phyloP scores from a whole-genome alignment of 2,888 invertebrate species.

The Barypeithes pellucidus region DNA sequence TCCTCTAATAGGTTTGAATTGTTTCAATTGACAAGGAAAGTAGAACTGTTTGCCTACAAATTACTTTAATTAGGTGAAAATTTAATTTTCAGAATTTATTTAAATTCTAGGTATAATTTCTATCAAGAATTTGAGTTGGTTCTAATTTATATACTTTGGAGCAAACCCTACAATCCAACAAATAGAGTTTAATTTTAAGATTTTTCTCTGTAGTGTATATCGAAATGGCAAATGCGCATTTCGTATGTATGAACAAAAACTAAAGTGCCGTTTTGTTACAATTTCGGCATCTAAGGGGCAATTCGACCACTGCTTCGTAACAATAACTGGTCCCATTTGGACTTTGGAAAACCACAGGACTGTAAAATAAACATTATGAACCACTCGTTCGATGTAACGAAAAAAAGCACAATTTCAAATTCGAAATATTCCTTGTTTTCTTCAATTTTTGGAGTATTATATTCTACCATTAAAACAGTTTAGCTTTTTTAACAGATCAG shows the following conservation, averaged over 20 bases:
- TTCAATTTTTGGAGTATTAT: background rate
- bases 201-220: constrained; percentile 41
- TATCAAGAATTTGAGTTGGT: background rate
- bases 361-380: constrained; percentile 52
- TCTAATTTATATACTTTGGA: background rate
- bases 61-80: too few species aligned
- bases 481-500: too few species aligned
- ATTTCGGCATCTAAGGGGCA: constrained; percentile 67
- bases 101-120: too few species aligned
- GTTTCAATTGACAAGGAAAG: too few species aligned
- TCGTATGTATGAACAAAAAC: constrained; percentile 68
- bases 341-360: constrained; percentile 64
- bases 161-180: background rate
- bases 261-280: constrained; percentile 69
- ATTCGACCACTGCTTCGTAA: constrained; percentile 68
- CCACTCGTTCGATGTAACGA: constrained; percentile 34
- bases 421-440: background rate
- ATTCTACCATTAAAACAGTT: background rate
- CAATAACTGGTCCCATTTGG: constrained; percentile 64
- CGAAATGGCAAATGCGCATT: constrained; percentile 63
- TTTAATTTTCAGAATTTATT: too few species aligned
- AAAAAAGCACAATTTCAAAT: constrained; percentile 32
- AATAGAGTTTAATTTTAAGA: constrained; percentile 31
- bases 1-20: too few species aligned
- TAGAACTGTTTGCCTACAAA: too few species aligned